phyloP scores from a whole-genome alignment of 2,888 invertebrate genomes.

The Eupsilia transversa region DNA sequence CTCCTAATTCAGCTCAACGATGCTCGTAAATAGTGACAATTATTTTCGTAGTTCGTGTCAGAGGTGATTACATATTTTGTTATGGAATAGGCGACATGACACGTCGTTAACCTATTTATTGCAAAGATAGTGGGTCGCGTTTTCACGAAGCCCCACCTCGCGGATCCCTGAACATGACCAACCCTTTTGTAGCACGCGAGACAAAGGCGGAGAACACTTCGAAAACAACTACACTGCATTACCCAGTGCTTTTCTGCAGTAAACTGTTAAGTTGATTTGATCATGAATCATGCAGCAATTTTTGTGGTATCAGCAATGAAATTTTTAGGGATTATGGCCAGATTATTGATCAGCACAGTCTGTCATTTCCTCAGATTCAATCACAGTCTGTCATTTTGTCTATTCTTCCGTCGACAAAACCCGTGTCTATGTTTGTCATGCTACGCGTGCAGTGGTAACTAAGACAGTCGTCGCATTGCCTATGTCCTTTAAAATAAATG shows the following conservation, averaged over 20 bases:
- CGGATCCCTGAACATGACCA: slow-evolving; percentile 74
- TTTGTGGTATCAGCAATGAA: slow-evolving; percentile 3
- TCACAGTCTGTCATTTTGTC: too few relatives aligned
- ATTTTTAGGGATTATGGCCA: not conserved
- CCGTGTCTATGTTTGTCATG: too few relatives aligned
- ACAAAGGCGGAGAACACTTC: slow-evolving; percentile 56
- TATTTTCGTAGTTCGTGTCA: slow-evolving; percentile 73
- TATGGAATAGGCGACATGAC: slow-evolving; percentile 71
- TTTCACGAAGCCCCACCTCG: slow-evolving; percentile 73
- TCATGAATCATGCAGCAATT: not conserved
- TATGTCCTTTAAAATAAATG: not conserved
- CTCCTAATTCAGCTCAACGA: slow-evolving; percentile 52
- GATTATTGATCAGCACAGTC: too few relatives aligned
- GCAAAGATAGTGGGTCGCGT: slow-evolving; percentile 71
- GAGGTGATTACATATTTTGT: slow-evolving; percentile 75
- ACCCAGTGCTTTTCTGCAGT: slow-evolving; percentile 24
- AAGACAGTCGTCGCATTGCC: not conserved
- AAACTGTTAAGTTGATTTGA: not conserved
- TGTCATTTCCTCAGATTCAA: too few relatives aligned
- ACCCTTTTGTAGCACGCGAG: slow-evolving; percentile 81
- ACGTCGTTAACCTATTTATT: slow-evolving; percentile 79
- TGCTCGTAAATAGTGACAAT: slow-evolving; percentile 66
- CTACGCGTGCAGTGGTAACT: not conserved
- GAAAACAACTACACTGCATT: slow-evolving; percentile 24
- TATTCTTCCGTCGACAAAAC: too few relatives aligned